Evolutionary conservation across 2,888 invertebrate genomes (phyloP).

Genomic region (Schrankia costaestrigalis): DNA sequence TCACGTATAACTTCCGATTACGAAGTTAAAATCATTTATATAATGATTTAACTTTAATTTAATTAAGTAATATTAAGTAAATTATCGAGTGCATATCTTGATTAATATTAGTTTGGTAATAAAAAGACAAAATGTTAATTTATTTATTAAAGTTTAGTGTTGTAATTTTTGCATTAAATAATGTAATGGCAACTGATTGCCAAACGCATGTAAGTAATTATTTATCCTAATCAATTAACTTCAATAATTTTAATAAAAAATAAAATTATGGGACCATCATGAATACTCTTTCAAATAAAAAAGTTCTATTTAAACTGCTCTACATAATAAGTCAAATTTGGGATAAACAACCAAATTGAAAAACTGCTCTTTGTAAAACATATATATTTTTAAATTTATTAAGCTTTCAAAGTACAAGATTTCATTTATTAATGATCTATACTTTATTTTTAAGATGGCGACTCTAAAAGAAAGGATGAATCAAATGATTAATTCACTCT

Average conservation of each 20-base stretch:
- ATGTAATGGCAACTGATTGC: conserved; percentile 45
- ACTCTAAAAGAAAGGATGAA: conserved; percentile 66
- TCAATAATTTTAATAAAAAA: too few species aligned
- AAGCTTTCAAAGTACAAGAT: too few species aligned
- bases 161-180: conserved; percentile 42
- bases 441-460: conserved; percentile 49
- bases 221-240: not conserved
- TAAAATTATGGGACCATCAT: too few species aligned
- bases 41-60: conserved; percentile 7
- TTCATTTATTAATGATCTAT: too few species aligned
- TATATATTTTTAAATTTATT: too few species aligned
- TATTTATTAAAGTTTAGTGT: conserved; percentile 43
- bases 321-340: too few species aligned
- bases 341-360: too few species aligned
- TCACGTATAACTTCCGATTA: conserved; percentile 26
- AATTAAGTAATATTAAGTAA: conserved; percentile 15
- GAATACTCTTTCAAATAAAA: too few species aligned
- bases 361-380: too few species aligned
- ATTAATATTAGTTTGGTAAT: too few species aligned
- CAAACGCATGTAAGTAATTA: conserved; percentile 56
- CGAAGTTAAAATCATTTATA: conserved; percentile 15
- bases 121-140: conserved; percentile 46
- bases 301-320: too few species aligned
- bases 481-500: conserved; percentile 65
- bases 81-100: not conserved